Evolutionary conservation across 2,888 invertebrate genomes (phyloP).

Genomic region (Eudemis profundana): DNA sequence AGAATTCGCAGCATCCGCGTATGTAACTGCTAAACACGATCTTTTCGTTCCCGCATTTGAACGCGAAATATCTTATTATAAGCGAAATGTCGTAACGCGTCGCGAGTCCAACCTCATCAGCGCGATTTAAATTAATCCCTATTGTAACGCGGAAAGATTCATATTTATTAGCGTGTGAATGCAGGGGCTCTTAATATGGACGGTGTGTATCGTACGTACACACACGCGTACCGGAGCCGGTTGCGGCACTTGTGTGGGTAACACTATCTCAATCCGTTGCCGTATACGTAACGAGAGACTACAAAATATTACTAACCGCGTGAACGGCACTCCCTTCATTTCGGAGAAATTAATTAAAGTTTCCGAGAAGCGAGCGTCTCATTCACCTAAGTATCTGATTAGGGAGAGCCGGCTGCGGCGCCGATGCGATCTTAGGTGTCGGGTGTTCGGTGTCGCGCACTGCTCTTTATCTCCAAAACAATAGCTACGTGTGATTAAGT

Average conservation of each 20-base stretch:
- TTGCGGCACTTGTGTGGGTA: conserved; percentile 61
- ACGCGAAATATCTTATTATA: conserved; percentile 57
- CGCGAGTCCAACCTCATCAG: conserved; percentile 47
- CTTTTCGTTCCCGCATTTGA: conserved; percentile 57
- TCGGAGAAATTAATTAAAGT: conserved; percentile 78
- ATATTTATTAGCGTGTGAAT: conserved; percentile 50
- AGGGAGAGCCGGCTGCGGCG: conserved; percentile 51
- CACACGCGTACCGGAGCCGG: conserved; percentile 62
- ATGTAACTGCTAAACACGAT: conserved; percentile 54
- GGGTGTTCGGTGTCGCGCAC: conserved; percentile 31
- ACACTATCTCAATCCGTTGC: conserved; percentile 66
- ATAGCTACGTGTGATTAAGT: conserved; percentile 42
- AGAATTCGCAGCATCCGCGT: conserved; percentile 43
- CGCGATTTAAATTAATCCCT: conserved; percentile 54
- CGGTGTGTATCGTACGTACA: conserved; percentile 54
- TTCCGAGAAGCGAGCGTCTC: conserved; percentile 71
- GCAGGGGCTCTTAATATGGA: conserved; percentile 54
- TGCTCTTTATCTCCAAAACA: conserved; percentile 34
- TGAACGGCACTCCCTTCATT: conserved; percentile 63
- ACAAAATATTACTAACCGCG: conserved; percentile 66
- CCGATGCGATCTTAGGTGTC: conserved; percentile 32
- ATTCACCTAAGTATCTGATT: conserved; percentile 69
- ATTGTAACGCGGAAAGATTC: conserved; percentile 51
- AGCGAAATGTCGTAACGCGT: conserved; percentile 56
- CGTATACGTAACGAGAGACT: conserved; percentile 62